phyloP scores from a whole-genome alignment of 64 coral and sea anemone genomes.

The Pachyseris speciosa region DNA sequence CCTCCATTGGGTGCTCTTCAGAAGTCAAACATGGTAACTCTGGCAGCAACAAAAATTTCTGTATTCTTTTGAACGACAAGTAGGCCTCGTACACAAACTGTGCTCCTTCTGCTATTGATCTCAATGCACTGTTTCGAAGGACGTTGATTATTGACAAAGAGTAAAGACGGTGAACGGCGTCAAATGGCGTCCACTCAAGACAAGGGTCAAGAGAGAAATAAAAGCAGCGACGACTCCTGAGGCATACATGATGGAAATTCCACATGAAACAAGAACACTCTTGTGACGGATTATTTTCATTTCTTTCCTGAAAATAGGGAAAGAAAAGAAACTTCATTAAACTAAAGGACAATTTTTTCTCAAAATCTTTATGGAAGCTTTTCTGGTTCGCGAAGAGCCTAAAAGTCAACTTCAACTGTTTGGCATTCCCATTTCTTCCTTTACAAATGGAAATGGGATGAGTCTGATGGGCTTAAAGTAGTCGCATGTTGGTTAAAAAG shows the following conservation, averaged over 20 bases:
- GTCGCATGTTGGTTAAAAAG: too few relatives aligned
- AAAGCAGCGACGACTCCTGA: conserved; percentile 38
- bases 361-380: too few relatives aligned
- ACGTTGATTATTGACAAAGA: conserved; percentile 57
- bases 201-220: conserved; percentile 64
- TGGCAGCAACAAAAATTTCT: conserved; percentile 14
- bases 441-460: too few relatives aligned
- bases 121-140: conserved; percentile 21
- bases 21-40: not conserved
- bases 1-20: not conserved
- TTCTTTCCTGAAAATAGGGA: conserved; percentile 41
- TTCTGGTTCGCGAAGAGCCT: too few relatives aligned
- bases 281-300: conserved; percentile 58
- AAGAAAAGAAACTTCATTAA: not conserved
- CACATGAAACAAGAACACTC: conserved; percentile 38
- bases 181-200: conserved; percentile 48
- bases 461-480: too few relatives aligned
- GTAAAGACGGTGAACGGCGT: conserved; percentile 73
- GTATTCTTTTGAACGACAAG: conserved; percentile 38
- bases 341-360: too few relatives aligned
- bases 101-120: conserved; percentile 11
- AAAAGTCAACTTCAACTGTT: too few relatives aligned
- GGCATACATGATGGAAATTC: conserved; percentile 40
- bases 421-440: too few relatives aligned
- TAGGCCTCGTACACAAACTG: conserved; percentile 33